Evolutionary conservation across 2,113 vertebrate genomes (phyloP), one percentile per base, ranked within the genome.

Genomic region (Shinisaurus crocodilurus): DNA sequence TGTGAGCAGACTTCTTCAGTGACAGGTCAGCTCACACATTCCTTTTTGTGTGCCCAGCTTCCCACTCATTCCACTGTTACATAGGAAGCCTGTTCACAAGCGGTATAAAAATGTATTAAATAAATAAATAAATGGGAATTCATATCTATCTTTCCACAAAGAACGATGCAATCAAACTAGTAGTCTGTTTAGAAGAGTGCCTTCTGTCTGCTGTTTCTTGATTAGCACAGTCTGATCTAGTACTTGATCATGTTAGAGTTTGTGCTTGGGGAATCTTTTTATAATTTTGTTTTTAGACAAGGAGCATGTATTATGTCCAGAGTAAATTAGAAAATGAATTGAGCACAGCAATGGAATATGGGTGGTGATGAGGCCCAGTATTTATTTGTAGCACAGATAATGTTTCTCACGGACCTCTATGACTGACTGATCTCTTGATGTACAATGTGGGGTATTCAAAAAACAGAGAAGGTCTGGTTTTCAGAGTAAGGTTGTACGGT

Each of bases 301-400:
- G 54, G 3, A 15, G 6, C 54, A n/a, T n/a, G 29, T 5, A 23
- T 1, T 27, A 54, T 37, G 25, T 50, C 43, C 2, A 29, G 12
- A 7, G 25, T 57, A 16, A 48, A 5, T 40, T 76, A 34, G 57
- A 43, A 25, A 32, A 63, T 74, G 37, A 20, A 60, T 32, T 76
- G 72, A 40, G 15, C 1, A 7, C 15, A n/a, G 32, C n/a, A 57
- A 50, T 63, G 69, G 18, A n/a, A 63, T 82, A 60, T 75, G 72
- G 37, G 37, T 43, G 37, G 32, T 63, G 3, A 88, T 77, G n/a
- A n/a, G n/a, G 7, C 40, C 65, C 3, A 0, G 12, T 92, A 5
- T 90, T 91, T 50, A 85, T 54, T 29, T 92, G 18, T 57, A 82
- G 13, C 18, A 32, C 76, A 91, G 82, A 23, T 77, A 6, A 2